Evolutionary conservation across 2,113 vertebrate genomes (phyloP), one percentile per base, ranked within the genome.

Genomic region (Cichladusa arquata): DNA sequence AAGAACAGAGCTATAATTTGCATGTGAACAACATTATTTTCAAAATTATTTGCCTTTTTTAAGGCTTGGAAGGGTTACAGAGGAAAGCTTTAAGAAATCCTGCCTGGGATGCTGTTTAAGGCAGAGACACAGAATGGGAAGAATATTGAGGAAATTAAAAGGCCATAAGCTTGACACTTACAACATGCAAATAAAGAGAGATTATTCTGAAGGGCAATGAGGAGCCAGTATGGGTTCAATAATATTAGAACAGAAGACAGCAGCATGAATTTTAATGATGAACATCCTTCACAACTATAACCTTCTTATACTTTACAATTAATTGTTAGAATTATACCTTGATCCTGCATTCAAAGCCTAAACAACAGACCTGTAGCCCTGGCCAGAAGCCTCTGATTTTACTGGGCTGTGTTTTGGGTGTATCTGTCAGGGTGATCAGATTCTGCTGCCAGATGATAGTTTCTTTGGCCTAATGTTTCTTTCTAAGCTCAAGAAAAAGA

Each of bases 231-330:
- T 61, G 53, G 25, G 82, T 86, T 74, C 91, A 65, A 95, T 88
- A 94, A 90, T 60, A 44, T 95, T 93, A 92, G 72, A 95, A 81
- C 91, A 71, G 69, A 79, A 95, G 90, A 84, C 47, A 93, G 82
- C 85, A 71, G 92, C 54, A 60, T 87, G 93, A 95, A 92, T 96
- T 85, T 94, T 95, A 95, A 94, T 93, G 79, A 95, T n/a, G 29
- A 65, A 92, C 80, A 94, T 71, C 54, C 57, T 88, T 95, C 81
- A 57, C 80, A 58, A 94, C 66, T 64, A 54, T 84, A 91, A 82
- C 66, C 76, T 95, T 72, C 70, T 88, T 95, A 93, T 85, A 81
- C 86, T 94, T 96, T 47, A 66, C 95, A 96, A 96, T 97, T 96
- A 96, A 95, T 96, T 96, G 67, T 81, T 71, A 44, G 91, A 91